These are phyloP conservation scores for Chromoteleia sp. DNA, from an alignment of 2,888 invertebrate genomes.

Conservation along the genomic window DNA sequence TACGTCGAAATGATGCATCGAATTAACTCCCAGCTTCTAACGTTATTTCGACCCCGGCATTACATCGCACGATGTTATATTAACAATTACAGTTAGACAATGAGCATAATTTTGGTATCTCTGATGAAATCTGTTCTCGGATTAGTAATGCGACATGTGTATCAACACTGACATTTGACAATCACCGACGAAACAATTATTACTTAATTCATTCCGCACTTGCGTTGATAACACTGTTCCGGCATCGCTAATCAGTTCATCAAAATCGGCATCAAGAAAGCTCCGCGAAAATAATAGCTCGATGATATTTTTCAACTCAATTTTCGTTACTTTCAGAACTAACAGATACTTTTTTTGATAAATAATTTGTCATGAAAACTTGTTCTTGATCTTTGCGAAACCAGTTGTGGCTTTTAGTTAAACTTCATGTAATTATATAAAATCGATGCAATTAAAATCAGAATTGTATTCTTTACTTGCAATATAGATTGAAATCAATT, in stretches of 20 bases:
- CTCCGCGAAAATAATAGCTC: neutral
- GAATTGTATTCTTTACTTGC: too few species aligned
- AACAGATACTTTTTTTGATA: too few species aligned
- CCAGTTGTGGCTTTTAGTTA: too few species aligned
- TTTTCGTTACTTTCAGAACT: too few species aligned
- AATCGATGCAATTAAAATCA: too few species aligned
- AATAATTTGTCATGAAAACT: too few species aligned
- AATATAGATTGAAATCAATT: too few species aligned
- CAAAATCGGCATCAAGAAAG: slow-evolving; percentile 16
- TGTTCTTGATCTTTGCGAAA: too few species aligned
- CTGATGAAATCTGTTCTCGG: slow-evolving; percentile 53
- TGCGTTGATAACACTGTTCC: slow-evolving; percentile 19
- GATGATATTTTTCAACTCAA: too few species aligned
- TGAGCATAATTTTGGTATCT: slow-evolving; percentile 50
- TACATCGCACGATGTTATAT: slow-evolving; percentile 43
- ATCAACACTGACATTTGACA: slow-evolving; percentile 55
- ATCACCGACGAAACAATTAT: slow-evolving; percentile 48
- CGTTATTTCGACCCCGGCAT: slow-evolving; percentile 18
- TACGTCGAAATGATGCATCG: too few species aligned
- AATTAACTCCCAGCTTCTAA: slow-evolving; percentile 26
- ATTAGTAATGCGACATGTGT: slow-evolving; percentile 52
- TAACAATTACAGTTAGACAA: slow-evolving; percentile 46
- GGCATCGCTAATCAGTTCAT: slow-evolving; percentile 23
- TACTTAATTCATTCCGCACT: slow-evolving; percentile 51
- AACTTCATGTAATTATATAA: too few species aligned